phyloP scores from a whole-genome alignment of 2,797 vertebrate species.

The Sebastes minor region DNA sequence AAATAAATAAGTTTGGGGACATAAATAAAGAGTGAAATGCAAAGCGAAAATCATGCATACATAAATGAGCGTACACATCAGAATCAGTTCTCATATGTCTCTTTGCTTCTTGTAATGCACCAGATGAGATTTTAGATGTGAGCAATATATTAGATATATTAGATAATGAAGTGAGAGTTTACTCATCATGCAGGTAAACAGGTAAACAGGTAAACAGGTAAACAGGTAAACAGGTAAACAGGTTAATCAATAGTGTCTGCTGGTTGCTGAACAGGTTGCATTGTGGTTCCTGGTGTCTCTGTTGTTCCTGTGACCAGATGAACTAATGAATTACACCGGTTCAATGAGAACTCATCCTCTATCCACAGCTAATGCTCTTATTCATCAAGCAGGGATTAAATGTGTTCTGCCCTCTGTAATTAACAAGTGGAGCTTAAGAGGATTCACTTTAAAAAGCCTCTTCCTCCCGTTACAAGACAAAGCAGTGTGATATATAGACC shows the following conservation, averaged over 20 bases:
- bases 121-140: neutral
- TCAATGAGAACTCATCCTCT: slow-evolving; percentile 42
- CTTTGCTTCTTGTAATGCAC: neutral
- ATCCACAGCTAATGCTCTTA: slow-evolving; percentile 49
- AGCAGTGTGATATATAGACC: slow-evolving; percentile 34
- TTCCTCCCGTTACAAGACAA: slow-evolving; percentile 39
- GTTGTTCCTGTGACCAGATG: slow-evolving; percentile 18
- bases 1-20: too few species aligned
- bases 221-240: too few species aligned
- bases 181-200: neutral
- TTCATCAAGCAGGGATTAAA: slow-evolving; percentile 79
- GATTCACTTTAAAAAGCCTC: slow-evolving; percentile 59
- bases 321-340: slow-evolving; percentile 49
- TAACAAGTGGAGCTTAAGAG: slow-evolving; percentile 69
- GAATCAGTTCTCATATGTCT: neutral
- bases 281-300: neutral
- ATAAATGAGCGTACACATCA: too few species aligned
- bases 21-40: too few species aligned
- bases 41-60: too few species aligned
- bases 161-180: neutral
- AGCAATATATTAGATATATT: neutral
- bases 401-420: slow-evolving; percentile 69
- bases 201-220: too few species aligned
- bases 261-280: neutral
- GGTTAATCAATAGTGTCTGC: neutral